Evolutionary conservation across 2,113 vertebrate genomes (phyloP), one percentile per base, ranked within the genome.

Genomic region (Panurus biarmicus): DNA sequence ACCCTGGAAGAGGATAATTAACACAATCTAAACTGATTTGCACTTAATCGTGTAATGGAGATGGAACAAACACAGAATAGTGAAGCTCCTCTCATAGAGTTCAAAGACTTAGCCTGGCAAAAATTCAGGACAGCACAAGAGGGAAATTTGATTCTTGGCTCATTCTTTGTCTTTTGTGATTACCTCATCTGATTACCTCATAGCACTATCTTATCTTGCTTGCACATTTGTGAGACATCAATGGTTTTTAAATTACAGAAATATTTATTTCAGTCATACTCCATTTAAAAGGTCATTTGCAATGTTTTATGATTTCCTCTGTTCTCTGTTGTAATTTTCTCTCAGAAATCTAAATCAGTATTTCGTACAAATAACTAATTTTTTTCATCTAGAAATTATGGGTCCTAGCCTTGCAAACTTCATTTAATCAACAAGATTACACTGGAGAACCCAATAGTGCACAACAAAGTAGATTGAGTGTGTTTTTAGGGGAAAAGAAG

Each of bases 121-220:
- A 51, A 53, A 85, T 80, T 90, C 79, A 80, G 56, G 26, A 23
- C 26, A 83, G 33, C 11, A 47, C 14, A 79, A 87, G 31, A 87
- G 35, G 19, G 31, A 88, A 67, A 79, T 60, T 17, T 77, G 9
- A 64, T 51, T 51, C 47, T 69, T 92, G 67, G 61, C 38, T 82
- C 35, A 61, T 33, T 85, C 26, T 89, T 93, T 93, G 58, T 72
- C 38, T 16, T 69, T 40, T 54, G 31, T 5, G 6, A 83, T 94
- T 89, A 77, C 17, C n/a, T 94, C 88, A 95, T 90, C 33, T 64
- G 44, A 89, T 94, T 88, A 90, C 23, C 33, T 93, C 75, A 92
- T 82, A 62, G 54, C 22, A 35, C 33, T 62, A 24, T 69, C 57
- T 87, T 91, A 82, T 66, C 47, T 80, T 58, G 5, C 38, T 73